Evolutionary conservation across 2,113 vertebrate genomes (phyloP).

Genomic region (Oryzias javanicus): DNA sequence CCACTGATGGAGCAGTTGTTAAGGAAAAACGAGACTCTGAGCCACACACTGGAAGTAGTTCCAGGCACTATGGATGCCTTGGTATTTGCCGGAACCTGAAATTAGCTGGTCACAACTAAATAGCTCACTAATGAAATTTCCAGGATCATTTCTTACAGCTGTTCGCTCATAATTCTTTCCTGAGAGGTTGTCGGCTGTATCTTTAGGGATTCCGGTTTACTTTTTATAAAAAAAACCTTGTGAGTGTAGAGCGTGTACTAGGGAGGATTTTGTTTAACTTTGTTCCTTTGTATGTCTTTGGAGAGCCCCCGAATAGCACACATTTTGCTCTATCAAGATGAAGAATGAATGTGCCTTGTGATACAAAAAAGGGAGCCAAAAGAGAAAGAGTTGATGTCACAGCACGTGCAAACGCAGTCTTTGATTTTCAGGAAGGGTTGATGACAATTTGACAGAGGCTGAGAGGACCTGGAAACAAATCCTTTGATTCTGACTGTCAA

Average conservation of each 20-base stretch:
- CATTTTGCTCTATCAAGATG: conserved; percentile 40
- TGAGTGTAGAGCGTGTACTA: conserved; percentile 22
- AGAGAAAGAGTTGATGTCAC: conserved; percentile 48
- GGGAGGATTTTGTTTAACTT: conserved; percentile 46
- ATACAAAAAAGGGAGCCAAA: conserved; percentile 43
- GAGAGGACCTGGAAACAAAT: conserved; percentile 54
- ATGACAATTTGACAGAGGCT: conserved; percentile 62
- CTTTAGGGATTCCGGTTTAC: conserved; percentile 4
- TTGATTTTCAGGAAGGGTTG: conserved; percentile 60
- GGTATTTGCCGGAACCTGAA: conserved; percentile 29
- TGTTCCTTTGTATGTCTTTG: conserved; percentile 46
- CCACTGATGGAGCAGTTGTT: conserved; percentile 30
- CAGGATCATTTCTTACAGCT: conserved; percentile 32
- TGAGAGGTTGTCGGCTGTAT: conserved; percentile 11
- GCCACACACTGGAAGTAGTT: conserved; percentile 14
- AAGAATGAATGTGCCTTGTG: conserved; percentile 41
- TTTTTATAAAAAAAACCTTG: conserved; percentile 16
- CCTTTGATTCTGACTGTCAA: conserved; percentile 63
- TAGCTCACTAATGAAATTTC: conserved; percentile 30
- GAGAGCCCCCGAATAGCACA: conserved; percentile 36
- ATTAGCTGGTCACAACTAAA: conserved; percentile 44
- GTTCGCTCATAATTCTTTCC: conserved; percentile 7
- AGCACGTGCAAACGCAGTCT: conserved; percentile 48
- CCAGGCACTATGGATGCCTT: conserved; percentile 22
- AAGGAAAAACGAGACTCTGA: conserved; percentile 27